Base-by-base conservation (phyloP, 2,797 vertebrate genomes). In the Fistularia commersonii region DNA sequence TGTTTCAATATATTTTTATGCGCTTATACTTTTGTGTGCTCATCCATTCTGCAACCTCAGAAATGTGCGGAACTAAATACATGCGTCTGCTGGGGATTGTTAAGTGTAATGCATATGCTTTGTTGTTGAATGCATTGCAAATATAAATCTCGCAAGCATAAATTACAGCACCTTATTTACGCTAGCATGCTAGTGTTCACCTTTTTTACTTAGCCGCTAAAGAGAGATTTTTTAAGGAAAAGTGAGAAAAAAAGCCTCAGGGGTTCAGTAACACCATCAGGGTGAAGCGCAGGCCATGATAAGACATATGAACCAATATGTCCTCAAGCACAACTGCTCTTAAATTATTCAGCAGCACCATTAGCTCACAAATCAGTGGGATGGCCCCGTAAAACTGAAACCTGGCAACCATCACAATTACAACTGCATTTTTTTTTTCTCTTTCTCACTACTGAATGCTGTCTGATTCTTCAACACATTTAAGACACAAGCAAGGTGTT, bases 281-380 rank as follows among this genome's bases (percentile, higher is more conserved):
- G 51, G 59, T 23, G 11, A 45, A 63, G 52, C 40, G 7, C 8
- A 39, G 23, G 43, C 52, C 53, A 48, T 74, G 49, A 66, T 51
- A 63, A 62, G 70, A 77, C 66, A 68, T 68, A 77, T 65, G 62
- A 67, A 48, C 55, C 79, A 76, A 81, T 58, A 78, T 69, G 54
- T 77, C 69, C 62, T 70, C 54, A 14, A 47, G 38, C 51, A 51
- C 76, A 68, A 76, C 70, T 70, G 64, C 67, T 80, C 62, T 87
- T 87, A 77, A 88, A 77, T 85, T 88, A 90, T 88, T 86, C 79
- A 85, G 77, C 66, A 47, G 64, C 58, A 58, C 74, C 56, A 58
- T 61, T 61, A 59, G 71, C 77, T 82, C 81, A 76, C 67, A 69
- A 81, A 89, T 90, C 78, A 87, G 83, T 80, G 80, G 73, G 36